Conservation (phyloP, 2,888 invertebrate species). For the Acleris holmiana region DNA sequence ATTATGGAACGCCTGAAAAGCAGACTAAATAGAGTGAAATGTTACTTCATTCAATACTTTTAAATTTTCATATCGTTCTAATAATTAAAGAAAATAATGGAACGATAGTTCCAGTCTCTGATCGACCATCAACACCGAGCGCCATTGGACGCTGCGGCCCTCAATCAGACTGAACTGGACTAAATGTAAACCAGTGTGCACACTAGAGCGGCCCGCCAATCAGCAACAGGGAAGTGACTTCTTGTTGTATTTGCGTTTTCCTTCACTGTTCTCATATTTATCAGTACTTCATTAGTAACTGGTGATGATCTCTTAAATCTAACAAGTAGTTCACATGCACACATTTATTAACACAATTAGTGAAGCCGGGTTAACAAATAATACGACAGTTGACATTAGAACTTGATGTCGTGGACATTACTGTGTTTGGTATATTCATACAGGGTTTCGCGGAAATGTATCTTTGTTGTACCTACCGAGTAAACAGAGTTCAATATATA, state of each 20-base stretch:
- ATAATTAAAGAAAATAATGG: too few species aligned
- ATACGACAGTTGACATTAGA: conserved; percentile 44
- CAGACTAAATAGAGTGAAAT: too few species aligned
- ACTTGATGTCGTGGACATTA: conserved; percentile 48
- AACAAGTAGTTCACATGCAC: conserved; percentile 58
- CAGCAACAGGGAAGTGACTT: conserved; percentile 60
- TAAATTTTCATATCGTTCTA: too few species aligned
- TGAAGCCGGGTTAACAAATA: conserved; percentile 45
- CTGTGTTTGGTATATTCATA: conserved; percentile 31
- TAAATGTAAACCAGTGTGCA: conserved; percentile 80
- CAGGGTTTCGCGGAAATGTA: conserved; percentile 42
- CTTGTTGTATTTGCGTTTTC: conserved; percentile 84
- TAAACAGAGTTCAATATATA: conserved; percentile 24
- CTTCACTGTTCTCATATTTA: conserved; percentile 54
- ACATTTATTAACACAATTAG: conserved; percentile 48
- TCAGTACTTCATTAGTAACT: conserved; percentile 61
- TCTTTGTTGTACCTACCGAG: conserved; percentile 45
- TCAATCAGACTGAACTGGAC: conserved; percentile 60
- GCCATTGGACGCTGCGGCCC: background rate
- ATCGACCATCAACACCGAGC: too few species aligned
- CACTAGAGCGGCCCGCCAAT: conserved; percentile 58
- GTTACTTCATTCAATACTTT: too few species aligned
- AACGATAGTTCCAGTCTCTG: too few species aligned
- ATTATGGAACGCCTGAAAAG: too few species aligned
- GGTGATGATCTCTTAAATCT: conserved; percentile 31